Evolutionary conservation across 2,113 vertebrate species (phyloP), one percentile per base, ranked within the genome.

Genomic region (Piliocolobus tephrosceles): DNA sequence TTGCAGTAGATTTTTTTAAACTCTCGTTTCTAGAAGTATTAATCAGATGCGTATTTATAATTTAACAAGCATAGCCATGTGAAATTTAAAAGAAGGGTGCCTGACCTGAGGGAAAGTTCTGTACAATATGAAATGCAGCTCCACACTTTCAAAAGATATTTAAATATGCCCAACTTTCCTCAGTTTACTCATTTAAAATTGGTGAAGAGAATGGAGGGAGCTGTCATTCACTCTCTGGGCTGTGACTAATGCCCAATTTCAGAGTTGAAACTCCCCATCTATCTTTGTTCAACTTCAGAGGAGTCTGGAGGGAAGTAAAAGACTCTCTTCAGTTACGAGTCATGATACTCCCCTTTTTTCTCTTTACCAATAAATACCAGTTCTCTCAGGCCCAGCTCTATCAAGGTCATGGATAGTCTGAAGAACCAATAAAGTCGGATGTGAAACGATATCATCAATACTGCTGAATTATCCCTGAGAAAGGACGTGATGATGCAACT

Each of bases 1-100:
- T 84, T 79, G 75, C 57, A 83, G 85, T 82, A 78, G 68, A 14
- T 61, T n/a, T 88, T 70, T 90, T n/a, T n/a, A 5, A 55, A 57
- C 35, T 79, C 64, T 27, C 25, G 3, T n/a, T 84, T 88, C 14
- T 84, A 38, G 50, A 96, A 96, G 92, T 96, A 96, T 96, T 95
- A 93, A 95, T 92, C 68, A 90, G 91, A 95, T 64, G 87, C 95
- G 92, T 96, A 96, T 96, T 97, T 88, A 90, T 78, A n/a, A 68
- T 72, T 87, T 82, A 92, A 86, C 61, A 92, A 80, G 84, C 20
- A 58, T 75, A 83, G 66, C 84, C 70, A 78, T 80, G 92, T 75
- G 80, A 93, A 88, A 95, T 94, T 81, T 90, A 64, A 35, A 85
- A 86, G 92, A 93, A 94, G 80, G 90, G 58, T 94, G 66, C 70